phyloP scores from a whole-genome alignment of 2,797 vertebrate genomes.

The Phoebastria nigripes region DNA sequence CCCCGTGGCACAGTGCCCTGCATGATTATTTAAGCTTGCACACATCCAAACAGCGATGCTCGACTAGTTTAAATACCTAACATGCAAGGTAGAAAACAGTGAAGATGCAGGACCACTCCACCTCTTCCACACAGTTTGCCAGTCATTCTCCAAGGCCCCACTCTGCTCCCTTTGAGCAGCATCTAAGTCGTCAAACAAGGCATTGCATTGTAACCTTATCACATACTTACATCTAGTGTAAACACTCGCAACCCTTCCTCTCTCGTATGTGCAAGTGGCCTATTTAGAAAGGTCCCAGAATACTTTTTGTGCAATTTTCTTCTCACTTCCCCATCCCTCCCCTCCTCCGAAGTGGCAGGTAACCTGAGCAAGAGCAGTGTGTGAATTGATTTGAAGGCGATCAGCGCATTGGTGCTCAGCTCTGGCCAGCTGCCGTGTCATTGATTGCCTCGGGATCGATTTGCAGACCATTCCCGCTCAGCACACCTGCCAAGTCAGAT shows the following conservation, averaged over 20 bases:
- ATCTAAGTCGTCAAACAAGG: neutral
- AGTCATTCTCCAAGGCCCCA: neutral
- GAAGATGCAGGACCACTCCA: rapidly evolving
- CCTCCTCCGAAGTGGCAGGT: conserved; percentile 72
- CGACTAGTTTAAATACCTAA: neutral
- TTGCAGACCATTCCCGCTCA: conserved; percentile 66
- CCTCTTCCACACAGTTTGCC: neutral
- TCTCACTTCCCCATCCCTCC: conserved; percentile 65
- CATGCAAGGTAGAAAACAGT: neutral
- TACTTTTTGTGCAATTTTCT: conserved; percentile 67
- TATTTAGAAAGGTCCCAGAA: conserved; percentile 55
- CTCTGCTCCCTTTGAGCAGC: neutral
- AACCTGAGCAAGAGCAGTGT: conserved; percentile 68
- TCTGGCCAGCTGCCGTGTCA: conserved; percentile 67
- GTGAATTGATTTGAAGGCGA: conserved; percentile 77
- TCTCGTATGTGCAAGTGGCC: conserved; percentile 6
- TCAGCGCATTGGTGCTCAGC: conserved; percentile 68
- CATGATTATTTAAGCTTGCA: neutral
- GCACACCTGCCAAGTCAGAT: conserved; percentile 73
- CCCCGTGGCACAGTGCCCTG: neutral
- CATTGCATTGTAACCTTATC: neutral
- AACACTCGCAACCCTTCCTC: neutral
- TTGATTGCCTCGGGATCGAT: conserved; percentile 74
- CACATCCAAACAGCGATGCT: neutral
- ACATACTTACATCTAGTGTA: neutral